Evolutionary conservation across 2,797 vertebrate species (phyloP).

Genomic region (Coendou prehensilis): DNA sequence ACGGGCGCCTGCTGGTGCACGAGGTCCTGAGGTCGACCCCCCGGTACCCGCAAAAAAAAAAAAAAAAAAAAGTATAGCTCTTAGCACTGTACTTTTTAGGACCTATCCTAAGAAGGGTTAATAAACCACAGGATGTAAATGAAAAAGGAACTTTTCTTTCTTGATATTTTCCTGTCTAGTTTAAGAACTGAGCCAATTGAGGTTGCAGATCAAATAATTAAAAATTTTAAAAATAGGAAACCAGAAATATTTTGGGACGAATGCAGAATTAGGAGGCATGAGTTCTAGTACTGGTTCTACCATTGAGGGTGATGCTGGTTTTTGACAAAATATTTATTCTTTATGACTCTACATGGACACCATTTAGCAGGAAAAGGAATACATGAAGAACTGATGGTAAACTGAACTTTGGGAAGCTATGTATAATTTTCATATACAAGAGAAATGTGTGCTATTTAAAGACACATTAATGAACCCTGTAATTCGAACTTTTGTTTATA

Average conservation of each 20-base stretch:
- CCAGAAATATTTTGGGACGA: background rate
- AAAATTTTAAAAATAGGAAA: background rate
- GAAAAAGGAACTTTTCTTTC: background rate
- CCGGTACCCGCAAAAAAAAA: no score
- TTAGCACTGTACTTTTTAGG: background rate
- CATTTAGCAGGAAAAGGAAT: background rate
- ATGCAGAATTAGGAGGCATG: background rate
- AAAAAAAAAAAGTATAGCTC: background rate
- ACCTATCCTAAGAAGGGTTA: background rate
- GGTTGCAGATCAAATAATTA: background rate
- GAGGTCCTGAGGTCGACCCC: no score
- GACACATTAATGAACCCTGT: background rate
- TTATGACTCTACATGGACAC: constrained; percentile 6
- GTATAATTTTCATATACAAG: background rate
- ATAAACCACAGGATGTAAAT: background rate
- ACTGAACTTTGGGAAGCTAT: constrained; percentile 17
- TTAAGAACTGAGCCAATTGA: constrained; percentile 29
- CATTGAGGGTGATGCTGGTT: background rate
- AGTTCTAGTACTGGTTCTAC: background rate
- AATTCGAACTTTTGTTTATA: constrained; percentile 48
- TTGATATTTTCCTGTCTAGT: background rate
- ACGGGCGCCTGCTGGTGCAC: no score
- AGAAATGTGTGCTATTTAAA: background rate
- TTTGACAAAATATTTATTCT: constrained; percentile 41
- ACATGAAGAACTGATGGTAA: constrained; percentile 19